A percentile compares a stretch with the other conserved stretches of the same genome.
phyloP scores from a whole-genome alignment of 2,113 vertebrate species.

The Muscicapa adusta region DNA sequence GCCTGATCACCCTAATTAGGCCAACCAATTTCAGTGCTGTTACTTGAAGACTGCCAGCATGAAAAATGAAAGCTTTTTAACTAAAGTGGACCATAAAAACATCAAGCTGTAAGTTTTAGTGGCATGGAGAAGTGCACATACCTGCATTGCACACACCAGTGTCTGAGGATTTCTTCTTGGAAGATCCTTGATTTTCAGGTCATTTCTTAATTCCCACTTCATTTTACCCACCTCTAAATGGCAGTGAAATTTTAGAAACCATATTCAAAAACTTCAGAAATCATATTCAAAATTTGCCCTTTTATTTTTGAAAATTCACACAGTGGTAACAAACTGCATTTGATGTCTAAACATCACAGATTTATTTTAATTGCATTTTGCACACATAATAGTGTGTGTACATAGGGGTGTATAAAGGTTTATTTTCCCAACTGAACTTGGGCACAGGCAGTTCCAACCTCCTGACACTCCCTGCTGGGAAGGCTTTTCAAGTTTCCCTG shows the following conservation, averaged over 20 bases:
- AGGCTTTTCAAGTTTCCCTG: background rate
- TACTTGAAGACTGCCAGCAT: background rate
- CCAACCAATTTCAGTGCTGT: background rate
- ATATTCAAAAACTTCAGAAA: background rate
- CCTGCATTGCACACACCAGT: background rate
- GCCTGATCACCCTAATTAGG: background rate
- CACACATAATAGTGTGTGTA: fast-evolving
- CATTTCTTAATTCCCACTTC: background rate
- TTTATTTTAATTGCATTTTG: background rate
- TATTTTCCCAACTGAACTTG: background rate
- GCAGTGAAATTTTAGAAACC: background rate
- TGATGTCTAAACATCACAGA: fast-evolving
- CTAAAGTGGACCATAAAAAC: background rate
- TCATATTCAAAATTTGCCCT: background rate
- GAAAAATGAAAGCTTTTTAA: background rate
- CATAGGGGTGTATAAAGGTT: background rate
- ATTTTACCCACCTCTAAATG: background rate
- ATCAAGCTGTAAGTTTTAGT: background rate
- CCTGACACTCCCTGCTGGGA: background rate
- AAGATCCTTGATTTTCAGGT: background rate
- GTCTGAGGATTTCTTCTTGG: background rate
- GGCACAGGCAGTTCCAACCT: background rate
- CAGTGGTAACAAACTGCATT: background rate
- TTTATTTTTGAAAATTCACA: background rate
- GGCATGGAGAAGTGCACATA: background rate